Base-by-base conservation (phyloP, 2,113 vertebrate genomes). In the Pterocles orientalis region DNA sequence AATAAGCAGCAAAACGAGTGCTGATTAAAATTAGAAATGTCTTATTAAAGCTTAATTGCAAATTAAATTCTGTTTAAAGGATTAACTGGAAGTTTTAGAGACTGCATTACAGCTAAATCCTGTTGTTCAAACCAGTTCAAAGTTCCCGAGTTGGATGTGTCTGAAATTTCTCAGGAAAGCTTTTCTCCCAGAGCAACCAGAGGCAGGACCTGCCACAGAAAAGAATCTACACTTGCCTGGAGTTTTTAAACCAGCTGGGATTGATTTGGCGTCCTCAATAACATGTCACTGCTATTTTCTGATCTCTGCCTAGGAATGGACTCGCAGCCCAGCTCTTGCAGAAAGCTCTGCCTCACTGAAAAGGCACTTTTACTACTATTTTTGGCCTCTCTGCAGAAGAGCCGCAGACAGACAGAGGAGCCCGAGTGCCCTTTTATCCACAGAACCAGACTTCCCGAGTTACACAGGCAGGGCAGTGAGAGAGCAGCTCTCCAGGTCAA, bases 31-130 rank as follows among this genome's bases (percentile, higher is more conserved):
- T 66, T 10, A 92, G 56, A 54, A 90, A 88, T 43, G 31, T 9
- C 36, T 90, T 73, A 92, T 65, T 58, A 16, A 54, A 80, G 56
- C 56, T 84, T 90, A 90, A 93, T 58, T 93, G 68, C 79, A 88
- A 56, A 64, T 58, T 66, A 20, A 80, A 51, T 58, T 65, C 24
- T n/a, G 25, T 73, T 18, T 34, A 81, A 81, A 88, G 88, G 93
- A 70, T 86, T 77, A 78, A n/a, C 62, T 13, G 61, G 9, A 34
- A 77, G 31, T 56, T 80, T 81, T 6, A 28, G 60, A 36, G 88
- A n/a, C 19, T 26, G 82, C 33, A 25, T 45, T 70, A 29, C 1
- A 54, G 77, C 73, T 6, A 94, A 90, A 91, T 75, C 70, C 69
- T 7, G 6, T 7, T 3, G 83, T 36, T 87, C 33, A 2, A 6